Conservation (phyloP, 2,797 vertebrate genomes). For the Orientallactaga sibirica region DNA sequence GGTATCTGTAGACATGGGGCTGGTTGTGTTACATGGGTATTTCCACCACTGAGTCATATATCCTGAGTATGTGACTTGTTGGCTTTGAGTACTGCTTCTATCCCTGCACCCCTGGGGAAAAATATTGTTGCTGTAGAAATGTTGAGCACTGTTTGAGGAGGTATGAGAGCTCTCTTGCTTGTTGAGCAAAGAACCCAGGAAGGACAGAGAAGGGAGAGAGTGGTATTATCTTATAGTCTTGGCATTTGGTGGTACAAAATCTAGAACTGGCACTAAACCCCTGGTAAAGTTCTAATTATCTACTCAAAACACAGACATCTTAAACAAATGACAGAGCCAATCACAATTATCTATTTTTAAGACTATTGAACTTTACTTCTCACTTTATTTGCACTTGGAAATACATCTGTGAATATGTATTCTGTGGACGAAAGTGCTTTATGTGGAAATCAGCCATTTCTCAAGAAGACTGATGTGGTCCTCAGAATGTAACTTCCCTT, state of each 20-base stretch:
- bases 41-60: neutral
- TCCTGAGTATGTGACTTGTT: neutral
- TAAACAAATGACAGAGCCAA: neutral
- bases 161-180: neutral
- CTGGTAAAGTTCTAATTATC: conserved; percentile 10
- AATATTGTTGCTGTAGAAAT: neutral
- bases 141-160: neutral
- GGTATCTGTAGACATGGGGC: neutral
- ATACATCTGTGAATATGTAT: neutral
- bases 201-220: neutral
- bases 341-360: conserved; percentile 23
- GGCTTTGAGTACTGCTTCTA: neutral
- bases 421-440: neutral
- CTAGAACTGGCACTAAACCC: neutral
- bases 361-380: neutral
- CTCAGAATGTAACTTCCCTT: neutral
- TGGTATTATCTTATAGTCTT: neutral
- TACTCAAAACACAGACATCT: neutral
- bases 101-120: neutral
- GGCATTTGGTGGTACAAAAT: neutral
- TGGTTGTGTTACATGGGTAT: neutral
- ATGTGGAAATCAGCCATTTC: neutral
- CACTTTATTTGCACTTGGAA: neutral
- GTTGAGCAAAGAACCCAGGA: conserved; percentile 38
- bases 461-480: neutral